Base-by-base conservation (phyloP, 2,113 vertebrate genomes). In the Ondatra zibethicus region DNA sequence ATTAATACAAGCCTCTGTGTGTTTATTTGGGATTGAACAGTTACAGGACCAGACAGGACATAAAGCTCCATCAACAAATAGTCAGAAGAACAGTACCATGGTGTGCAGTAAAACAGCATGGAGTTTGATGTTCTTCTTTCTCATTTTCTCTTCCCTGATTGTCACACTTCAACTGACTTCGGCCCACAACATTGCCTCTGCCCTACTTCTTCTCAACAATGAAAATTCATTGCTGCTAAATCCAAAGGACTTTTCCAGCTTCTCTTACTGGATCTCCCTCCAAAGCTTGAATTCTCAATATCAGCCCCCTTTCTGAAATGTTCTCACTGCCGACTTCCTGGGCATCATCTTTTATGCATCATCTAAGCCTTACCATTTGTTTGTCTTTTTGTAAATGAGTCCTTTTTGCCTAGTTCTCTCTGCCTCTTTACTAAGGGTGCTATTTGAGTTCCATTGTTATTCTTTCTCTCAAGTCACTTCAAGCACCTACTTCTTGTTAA, bases 171-270 rank as follows among this genome's bases (percentile, higher is more conserved):
- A 95, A 19, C 80, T 47, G 58, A 8, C 47, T 87, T 93, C 81
- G 90, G 25, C 1, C 1, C 11, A 1, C 55, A 55, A 68, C 17
- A 27, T 3, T 86, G 36, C 16, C 76, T 90, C 45, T 8, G 11
- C 17, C 23, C 0, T 23, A 29, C 88, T 88, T 39, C 88, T 80
- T 82, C 9, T 45, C 76, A 92, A 47, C 36, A 91, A 55, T n/a
- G 33, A 72, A 93, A 97, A 81, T 8, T 52, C 29, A 92, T 7
- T 77, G n/a, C 31, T 95, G 47, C 36, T 89, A 96, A 88, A 73
- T 55, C n/a, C 55, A 93, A 87, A 86, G 33, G 50, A 66, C 2
- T n/a, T 8, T 82, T 33, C 14, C 52, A 36, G 86, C 23, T 96
- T 90, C 14, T 52, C 29, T 92, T 68, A 42, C 11, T 65, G 58